Conservation (phyloP, 2,797 vertebrate species). For the Sebastes flavidus region DNA sequence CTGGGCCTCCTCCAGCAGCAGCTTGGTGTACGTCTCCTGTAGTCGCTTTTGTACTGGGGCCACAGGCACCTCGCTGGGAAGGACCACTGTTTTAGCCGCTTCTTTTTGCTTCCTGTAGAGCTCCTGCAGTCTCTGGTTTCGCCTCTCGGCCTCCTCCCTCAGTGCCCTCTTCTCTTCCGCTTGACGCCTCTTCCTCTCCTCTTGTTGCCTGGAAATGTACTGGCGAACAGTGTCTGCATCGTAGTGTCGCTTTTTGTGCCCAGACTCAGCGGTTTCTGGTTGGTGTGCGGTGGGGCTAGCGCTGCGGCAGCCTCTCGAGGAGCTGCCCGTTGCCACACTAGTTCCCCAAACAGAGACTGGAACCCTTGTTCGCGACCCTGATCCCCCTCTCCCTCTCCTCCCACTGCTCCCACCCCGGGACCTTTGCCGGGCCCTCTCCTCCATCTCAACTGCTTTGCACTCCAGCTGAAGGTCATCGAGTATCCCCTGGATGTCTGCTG, state of each 20-base stretch:
- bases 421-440: slow-evolving; percentile 57
- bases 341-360: slow-evolving; percentile 61
- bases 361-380: slow-evolving; percentile 61
- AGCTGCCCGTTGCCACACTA: slow-evolving; percentile 13
- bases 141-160: slow-evolving; percentile 90
- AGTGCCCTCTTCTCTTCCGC: slow-evolving; percentile 89
- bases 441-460: slow-evolving; percentile 48
- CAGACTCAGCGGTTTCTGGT: slow-evolving; percentile 77
- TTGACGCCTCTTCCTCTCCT: slow-evolving; percentile 90
- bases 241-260: slow-evolving; percentile 91
- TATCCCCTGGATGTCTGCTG: slow-evolving; percentile 91
- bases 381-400: slow-evolving; percentile 69
- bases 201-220: slow-evolving; percentile 93
- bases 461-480: slow-evolving; percentile 93
- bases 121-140: slow-evolving; percentile 92
- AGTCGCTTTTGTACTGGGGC: slow-evolving; percentile 80
- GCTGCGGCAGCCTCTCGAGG: slow-evolving; percentile 77
- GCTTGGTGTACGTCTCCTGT: slow-evolving; percentile 91
- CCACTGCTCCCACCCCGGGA: slow-evolving; percentile 36
- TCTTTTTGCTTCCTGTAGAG: slow-evolving; percentile 93
- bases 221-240: slow-evolving; percentile 91
- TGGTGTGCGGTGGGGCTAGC: slow-evolving; percentile 87
- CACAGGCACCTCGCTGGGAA: slow-evolving; percentile 66
- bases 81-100: slow-evolving; percentile 54
- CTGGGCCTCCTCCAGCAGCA: slow-evolving; percentile 85